phyloP scores from a whole-genome alignment of 2,797 vertebrate species.

The Mormyrus hasselquistii region DNA sequence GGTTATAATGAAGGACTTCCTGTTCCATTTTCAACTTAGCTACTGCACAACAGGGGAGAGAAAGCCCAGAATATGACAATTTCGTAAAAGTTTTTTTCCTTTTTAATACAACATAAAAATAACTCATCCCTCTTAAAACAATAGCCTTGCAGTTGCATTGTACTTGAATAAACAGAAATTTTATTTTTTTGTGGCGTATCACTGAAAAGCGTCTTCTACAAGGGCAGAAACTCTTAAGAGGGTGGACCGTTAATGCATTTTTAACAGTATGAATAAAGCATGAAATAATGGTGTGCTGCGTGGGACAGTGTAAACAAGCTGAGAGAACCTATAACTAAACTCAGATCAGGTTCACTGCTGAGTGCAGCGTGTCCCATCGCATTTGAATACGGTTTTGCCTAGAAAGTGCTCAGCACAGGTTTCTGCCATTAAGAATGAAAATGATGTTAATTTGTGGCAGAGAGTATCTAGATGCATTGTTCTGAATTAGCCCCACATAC shows the following conservation, averaged over 20 bases:
- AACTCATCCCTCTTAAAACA: not conserved
- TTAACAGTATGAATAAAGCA: constrained; percentile 6
- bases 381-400: constrained; percentile 30
- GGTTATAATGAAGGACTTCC: constrained; percentile 46
- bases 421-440: constrained; percentile 53
- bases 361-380: not conserved
- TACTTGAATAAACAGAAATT: constrained; percentile 1
- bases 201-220: not conserved
- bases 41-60: constrained; percentile 32
- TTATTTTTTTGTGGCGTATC: not conserved
- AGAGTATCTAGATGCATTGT: constrained; percentile 62
- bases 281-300: constrained; percentile 28
- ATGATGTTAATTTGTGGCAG: constrained; percentile 49
- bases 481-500: constrained; percentile 45
- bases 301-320: constrained; percentile 44
- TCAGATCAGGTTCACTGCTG: constrained; percentile 30
- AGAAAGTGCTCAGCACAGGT: not conserved
- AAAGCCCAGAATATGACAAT: constrained; percentile 35
- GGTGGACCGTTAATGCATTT: not conserved
- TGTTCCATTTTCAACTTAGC: constrained; percentile 48
- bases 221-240: not conserved
- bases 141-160: not conserved
- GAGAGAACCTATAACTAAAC: constrained; percentile 27
- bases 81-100: constrained; percentile 23
- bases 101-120: constrained; percentile 9